Evolutionary conservation across 2,113 vertebrate genomes (phyloP).

Genomic region (Istiophorus platypterus): DNA sequence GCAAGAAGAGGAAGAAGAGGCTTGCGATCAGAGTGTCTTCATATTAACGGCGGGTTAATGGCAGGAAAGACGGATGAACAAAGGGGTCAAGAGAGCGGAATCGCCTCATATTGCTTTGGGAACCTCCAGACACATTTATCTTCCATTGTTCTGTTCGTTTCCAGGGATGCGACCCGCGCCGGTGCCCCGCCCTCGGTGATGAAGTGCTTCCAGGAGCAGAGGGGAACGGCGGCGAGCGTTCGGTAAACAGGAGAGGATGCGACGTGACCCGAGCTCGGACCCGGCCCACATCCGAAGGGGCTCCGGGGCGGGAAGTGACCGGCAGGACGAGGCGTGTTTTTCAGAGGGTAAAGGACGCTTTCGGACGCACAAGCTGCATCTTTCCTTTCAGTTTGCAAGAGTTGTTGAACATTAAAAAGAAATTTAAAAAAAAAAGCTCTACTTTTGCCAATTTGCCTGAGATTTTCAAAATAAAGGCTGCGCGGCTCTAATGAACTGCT

Average conservation of each 20-base stretch:
- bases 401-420: no score
- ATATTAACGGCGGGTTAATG: constrained; percentile 23
- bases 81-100: constrained; percentile 25
- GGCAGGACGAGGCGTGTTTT: neutral
- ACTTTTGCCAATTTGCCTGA: neutral
- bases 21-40: constrained; percentile 27
- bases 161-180: constrained; percentile 10
- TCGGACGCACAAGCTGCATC: neutral
- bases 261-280: no score
- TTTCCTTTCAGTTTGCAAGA: neutral
- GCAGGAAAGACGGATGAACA: constrained; percentile 17
- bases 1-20: constrained; percentile 33
- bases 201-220: neutral
- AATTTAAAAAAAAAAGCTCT: no score
- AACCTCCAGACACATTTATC: neutral
- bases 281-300: no score
- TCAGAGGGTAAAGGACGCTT: neutral
- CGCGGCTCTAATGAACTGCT: neutral
- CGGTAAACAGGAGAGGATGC: no score
- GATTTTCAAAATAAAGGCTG: neutral
- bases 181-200: neutral
- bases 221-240: no score
- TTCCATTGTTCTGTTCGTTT: neutral
- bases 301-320: no score
- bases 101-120: neutral